These are phyloP conservation scores for Athene cunicularia DNA, from an alignment of 2,113 vertebrate genomes.

Conservation along the genomic window DNA sequence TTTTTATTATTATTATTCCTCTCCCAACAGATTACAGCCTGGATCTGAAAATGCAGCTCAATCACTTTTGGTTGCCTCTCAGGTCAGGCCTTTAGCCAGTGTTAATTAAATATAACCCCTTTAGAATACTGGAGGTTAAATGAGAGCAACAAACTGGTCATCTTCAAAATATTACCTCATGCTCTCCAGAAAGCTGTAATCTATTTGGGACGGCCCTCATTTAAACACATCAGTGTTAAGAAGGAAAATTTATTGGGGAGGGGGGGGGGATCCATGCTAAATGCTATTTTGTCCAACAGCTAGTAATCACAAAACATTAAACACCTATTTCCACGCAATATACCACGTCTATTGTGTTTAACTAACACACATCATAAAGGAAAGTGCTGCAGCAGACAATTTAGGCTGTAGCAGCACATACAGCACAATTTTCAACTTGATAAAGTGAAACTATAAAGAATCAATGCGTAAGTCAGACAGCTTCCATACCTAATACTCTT, in stretches of 20 bases:
- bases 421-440: slow-evolving; percentile 62
- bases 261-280: background rate
- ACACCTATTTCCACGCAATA: slow-evolving; percentile 40
- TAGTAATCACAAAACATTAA: slow-evolving; percentile 54
- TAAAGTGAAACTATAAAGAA: slow-evolving; percentile 61
- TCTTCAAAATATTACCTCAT: slow-evolving; percentile 57
- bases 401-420: slow-evolving; percentile 36
- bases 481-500: slow-evolving; percentile 53
- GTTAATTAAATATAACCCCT: slow-evolving; percentile 92
- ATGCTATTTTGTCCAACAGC: slow-evolving; percentile 26
- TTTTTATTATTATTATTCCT: slow-evolving; percentile 51
- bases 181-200: slow-evolving; percentile 42
- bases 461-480: slow-evolving; percentile 24
- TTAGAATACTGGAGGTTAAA: slow-evolving; percentile 86
- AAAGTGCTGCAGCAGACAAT: slow-evolving; percentile 58
- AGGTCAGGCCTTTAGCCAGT: slow-evolving; percentile 88
- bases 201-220: background rate
- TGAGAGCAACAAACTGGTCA: slow-evolving; percentile 61
- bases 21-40: slow-evolving; percentile 75
- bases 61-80: slow-evolving; percentile 79
- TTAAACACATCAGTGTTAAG: slow-evolving; percentile 11
- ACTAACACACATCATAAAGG: slow-evolving; percentile 54
- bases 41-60: slow-evolving; percentile 81
- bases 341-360: slow-evolving; percentile 59
- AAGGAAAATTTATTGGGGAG: slow-evolving; percentile 32